A percentile compares a stretch with the other conserved stretches of the same genome.
Evolutionary conservation across 2,797 vertebrate species (phyloP).

Genomic region (Bovichtus variegatus): DNA sequence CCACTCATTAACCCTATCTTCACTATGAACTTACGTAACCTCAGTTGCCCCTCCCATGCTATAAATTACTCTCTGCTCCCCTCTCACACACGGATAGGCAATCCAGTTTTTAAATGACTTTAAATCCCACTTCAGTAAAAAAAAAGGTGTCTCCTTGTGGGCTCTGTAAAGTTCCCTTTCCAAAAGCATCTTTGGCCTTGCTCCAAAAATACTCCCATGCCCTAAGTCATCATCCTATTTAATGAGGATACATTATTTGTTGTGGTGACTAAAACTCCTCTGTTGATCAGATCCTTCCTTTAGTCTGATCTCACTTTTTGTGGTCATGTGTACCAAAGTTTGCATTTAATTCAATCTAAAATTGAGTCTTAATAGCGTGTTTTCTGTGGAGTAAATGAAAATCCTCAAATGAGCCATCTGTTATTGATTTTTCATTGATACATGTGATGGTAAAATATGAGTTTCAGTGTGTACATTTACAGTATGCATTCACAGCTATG

Average conservation of each 20-base stretch:
- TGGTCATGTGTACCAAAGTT: background rate
- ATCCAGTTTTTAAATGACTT: conserved; percentile 43
- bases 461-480: background rate
- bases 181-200: conserved; percentile 45
- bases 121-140: conserved; percentile 52
- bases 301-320: conserved; percentile 5
- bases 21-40: conserved; percentile 24
- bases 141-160: conserved; percentile 59
- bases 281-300: conserved; percentile 22
- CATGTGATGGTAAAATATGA: background rate
- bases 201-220: conserved; percentile 44
- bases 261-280: conserved; percentile 48
- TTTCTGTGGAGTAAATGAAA: background rate
- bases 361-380: conserved; percentile 7
- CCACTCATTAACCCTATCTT: conserved; percentile 34
- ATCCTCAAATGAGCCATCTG: background rate
- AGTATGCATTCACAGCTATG: background rate
- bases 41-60: conserved; percentile 40
- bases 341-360: conserved; percentile 6
- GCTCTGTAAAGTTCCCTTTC: conserved; percentile 52
- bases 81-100: conserved; percentile 27
- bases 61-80: conserved; percentile 11
- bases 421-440: background rate
- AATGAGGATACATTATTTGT: conserved; percentile 30
- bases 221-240: conserved; percentile 34